Evolutionary conservation across 2,797 vertebrate species (phyloP).

Genomic region (Danio tinwini): DNA sequence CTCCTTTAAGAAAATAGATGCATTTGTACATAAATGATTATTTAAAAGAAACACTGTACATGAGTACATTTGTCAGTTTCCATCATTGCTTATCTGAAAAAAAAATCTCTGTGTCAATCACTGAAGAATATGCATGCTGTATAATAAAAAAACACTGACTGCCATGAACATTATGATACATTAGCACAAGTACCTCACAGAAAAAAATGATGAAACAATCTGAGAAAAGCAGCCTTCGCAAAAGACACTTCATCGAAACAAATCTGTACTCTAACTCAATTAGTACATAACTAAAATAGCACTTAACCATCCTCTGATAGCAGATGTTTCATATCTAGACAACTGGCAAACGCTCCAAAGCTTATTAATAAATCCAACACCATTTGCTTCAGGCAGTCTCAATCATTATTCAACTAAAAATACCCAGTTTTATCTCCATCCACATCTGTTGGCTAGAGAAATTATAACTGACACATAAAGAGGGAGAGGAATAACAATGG

Average conservation of each 20-base stretch:
- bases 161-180: neutral
- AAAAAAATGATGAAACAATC: conserved; percentile 10
- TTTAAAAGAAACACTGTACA: neutral
- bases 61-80: neutral
- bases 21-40: neutral
- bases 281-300: conserved; percentile 3
- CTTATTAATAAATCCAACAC: conserved; percentile 8
- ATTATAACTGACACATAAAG: neutral
- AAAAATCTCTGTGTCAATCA: conserved; percentile 20
- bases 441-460: neutral
- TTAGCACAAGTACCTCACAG: neutral
- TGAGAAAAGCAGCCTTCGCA: neutral
- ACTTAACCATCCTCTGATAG: conserved; percentile 7
- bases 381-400: conserved; percentile 23
- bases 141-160: conserved; percentile 4
- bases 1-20: neutral
- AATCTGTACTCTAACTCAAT: neutral
- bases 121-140: neutral
- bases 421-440: neutral
- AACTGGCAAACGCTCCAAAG: neutral
- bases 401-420: conserved; percentile 35
- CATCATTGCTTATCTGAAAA: neutral
- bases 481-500: neutral
- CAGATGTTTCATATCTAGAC: neutral
- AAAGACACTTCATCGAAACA: neutral